These are phyloP conservation scores for Arizona elegans DNA, from an alignment of 2,113 vertebrate species.

Conservation along the genomic window DNA sequence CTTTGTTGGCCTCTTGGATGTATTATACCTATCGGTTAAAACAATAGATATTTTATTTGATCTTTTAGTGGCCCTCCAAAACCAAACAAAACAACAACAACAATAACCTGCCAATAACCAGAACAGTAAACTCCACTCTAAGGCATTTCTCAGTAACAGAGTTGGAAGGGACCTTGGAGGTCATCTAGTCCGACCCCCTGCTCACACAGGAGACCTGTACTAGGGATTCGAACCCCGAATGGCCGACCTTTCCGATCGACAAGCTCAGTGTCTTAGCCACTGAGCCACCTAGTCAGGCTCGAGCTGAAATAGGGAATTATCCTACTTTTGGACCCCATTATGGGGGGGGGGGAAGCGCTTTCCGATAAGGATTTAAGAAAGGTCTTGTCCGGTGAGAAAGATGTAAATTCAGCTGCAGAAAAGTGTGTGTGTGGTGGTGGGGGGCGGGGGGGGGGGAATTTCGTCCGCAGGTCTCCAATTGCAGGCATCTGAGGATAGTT, in stretches of 20 bases:
- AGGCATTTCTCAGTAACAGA: constrained; percentile 22
- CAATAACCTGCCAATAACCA: neutral
- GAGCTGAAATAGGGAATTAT: constrained; percentile 31
- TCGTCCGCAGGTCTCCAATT: constrained; percentile 45
- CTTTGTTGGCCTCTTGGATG: too few relatives aligned
- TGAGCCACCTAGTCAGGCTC: neutral
- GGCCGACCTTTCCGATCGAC: too few relatives aligned
- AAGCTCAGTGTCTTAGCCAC: too few relatives aligned
- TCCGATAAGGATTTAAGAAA: constrained; percentile 36
- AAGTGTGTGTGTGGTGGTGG: neutral
- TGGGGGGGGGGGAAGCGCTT: neutral
- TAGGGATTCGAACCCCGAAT: too few relatives aligned
- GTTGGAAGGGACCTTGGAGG: too few relatives aligned
- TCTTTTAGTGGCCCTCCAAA: neutral
- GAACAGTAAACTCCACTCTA: neutral
- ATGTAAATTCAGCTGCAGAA: constrained; percentile 44
- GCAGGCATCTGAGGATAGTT: constrained; percentile 45
- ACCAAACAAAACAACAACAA: neutral
- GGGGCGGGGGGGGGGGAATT: neutral
- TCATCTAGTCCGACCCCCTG: too few relatives aligned
- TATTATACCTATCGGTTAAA: neutral
- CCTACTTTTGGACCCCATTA: neutral
- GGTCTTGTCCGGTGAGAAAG: constrained; percentile 38
- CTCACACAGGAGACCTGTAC: too few relatives aligned
- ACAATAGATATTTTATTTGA: neutral